These are phyloP conservation scores for Polypedilum vanderplanki DNA, from an alignment of 1,140 invertebrate species.

Conservation along the genomic window DNA sequence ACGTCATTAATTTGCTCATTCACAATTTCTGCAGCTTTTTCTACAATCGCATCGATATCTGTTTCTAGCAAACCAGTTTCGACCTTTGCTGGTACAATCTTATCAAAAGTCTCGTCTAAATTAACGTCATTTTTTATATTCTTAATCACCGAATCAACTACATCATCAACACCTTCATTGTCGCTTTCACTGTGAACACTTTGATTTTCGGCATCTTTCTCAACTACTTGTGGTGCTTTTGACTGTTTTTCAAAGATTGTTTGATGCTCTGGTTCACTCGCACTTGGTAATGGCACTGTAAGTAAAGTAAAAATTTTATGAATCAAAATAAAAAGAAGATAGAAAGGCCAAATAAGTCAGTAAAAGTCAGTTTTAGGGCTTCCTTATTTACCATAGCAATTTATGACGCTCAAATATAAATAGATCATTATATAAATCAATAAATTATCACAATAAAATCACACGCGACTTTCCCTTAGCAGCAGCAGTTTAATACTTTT, in stretches of 20 bases:
- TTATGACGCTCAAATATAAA: constrained; percentile 19
- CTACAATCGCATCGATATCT: background rate
- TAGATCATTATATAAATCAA: constrained; percentile 16
- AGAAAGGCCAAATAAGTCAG: background rate
- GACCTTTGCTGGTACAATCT: background rate
- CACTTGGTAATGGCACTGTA: background rate
- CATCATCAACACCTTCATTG: constrained; percentile 5
- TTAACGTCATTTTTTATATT: background rate
- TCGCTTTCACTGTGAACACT: constrained; percentile 4
- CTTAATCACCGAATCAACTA: background rate
- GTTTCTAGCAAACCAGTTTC: background rate
- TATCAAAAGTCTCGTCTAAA: background rate
- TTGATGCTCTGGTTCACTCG: background rate
- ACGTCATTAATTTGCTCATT: background rate
- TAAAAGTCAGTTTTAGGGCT: background rate
- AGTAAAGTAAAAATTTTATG: background rate
- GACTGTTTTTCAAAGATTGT: background rate
- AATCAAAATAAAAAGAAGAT: no score
- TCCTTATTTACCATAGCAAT: constrained; percentile 21
- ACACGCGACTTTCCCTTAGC: background rate
- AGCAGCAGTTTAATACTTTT: background rate
- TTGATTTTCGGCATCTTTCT: background rate
- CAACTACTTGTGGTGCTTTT: background rate
- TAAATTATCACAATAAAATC: background rate
- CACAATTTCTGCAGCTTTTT: background rate